phyloP scores from a whole-genome alignment of 1,140 invertebrate species.

The Drosophila arizonae region DNA sequence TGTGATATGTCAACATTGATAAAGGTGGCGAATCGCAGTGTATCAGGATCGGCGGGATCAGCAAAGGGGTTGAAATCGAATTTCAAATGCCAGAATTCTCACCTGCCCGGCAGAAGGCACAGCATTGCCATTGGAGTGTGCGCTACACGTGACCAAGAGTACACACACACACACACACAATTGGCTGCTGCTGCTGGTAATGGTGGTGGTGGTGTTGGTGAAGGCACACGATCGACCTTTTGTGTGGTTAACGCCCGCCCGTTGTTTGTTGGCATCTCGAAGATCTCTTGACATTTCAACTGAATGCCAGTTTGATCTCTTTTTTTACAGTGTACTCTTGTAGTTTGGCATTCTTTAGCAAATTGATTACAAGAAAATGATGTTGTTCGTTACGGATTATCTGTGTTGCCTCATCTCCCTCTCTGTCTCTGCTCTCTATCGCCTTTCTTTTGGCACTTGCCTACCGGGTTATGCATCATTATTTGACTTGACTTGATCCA shows the following conservation, averaged over 20 bases:
- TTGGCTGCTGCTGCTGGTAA: constrained; percentile 29
- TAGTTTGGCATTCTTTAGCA: constrained; percentile 27
- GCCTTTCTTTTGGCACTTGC: constrained; percentile 15
- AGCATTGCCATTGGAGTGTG: constrained; percentile 68
- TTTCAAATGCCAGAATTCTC: constrained; percentile 36
- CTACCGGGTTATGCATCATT: constrained; percentile 70
- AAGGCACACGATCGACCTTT: constrained; percentile 52
- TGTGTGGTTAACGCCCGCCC: constrained; percentile 68
- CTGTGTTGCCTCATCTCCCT: constrained; percentile 51
- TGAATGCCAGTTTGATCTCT: constrained; percentile 30
- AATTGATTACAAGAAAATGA: constrained; percentile 69
- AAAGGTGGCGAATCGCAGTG: constrained; percentile 59
- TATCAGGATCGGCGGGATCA: constrained; percentile 38
- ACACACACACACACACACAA: constrained; percentile 14
- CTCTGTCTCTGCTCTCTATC: background rate
- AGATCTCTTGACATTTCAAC: constrained; percentile 46
- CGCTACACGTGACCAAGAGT: constrained; percentile 61
- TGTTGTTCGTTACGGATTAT: constrained; percentile 67
- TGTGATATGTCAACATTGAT: constrained; percentile 63
- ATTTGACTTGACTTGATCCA: constrained; percentile 59
- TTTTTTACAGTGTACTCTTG: constrained; percentile 15
- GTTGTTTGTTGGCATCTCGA: constrained; percentile 58
- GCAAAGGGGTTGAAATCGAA: constrained; percentile 39
- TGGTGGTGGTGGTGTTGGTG: background rate
- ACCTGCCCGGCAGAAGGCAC: constrained; percentile 48